A percentile compares a stretch with the other conserved stretches of the same genome.
Conservation (phyloP, 2,797 vertebrate genomes). For the Lepilemur ruficaudatus region DNA sequence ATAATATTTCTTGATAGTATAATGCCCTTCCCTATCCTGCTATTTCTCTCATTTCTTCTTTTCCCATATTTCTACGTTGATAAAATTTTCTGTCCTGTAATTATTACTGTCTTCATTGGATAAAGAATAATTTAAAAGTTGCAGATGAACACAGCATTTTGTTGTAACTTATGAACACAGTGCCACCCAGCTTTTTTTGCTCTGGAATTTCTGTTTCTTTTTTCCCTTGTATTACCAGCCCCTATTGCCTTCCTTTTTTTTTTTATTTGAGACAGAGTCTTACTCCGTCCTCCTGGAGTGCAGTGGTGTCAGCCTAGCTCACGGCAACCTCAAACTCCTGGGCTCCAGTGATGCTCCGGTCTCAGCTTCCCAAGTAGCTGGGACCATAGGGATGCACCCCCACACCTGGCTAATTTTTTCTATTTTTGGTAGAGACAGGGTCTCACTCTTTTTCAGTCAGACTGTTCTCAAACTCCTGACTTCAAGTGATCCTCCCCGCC, state of each 20-base stretch:
- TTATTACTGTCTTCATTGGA: background rate
- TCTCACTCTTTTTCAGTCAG: too few species aligned
- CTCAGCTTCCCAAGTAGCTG: background rate
- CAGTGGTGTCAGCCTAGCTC: background rate
- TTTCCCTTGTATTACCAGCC: background rate
- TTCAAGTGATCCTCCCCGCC: background rate
- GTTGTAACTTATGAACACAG: background rate
- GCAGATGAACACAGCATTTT: background rate
- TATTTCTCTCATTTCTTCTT: background rate
- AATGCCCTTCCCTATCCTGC: background rate
- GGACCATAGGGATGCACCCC: background rate
- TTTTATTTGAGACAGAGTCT: background rate
- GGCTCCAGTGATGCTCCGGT: background rate
- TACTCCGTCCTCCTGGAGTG: background rate
- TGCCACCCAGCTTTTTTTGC: background rate
- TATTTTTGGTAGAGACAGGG: background rate
- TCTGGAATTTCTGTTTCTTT: background rate
- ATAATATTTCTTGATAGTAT: constrained; percentile 4
- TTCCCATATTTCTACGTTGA: background rate
- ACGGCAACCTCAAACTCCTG: background rate
- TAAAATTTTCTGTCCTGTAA: background rate
- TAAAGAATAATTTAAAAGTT: background rate
- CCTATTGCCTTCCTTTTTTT: background rate
- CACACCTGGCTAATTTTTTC: background rate
- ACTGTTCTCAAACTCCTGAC: background rate